Conservation (phyloP, 1,140 invertebrate genomes). For the Vanessa tameamea region DNA sequence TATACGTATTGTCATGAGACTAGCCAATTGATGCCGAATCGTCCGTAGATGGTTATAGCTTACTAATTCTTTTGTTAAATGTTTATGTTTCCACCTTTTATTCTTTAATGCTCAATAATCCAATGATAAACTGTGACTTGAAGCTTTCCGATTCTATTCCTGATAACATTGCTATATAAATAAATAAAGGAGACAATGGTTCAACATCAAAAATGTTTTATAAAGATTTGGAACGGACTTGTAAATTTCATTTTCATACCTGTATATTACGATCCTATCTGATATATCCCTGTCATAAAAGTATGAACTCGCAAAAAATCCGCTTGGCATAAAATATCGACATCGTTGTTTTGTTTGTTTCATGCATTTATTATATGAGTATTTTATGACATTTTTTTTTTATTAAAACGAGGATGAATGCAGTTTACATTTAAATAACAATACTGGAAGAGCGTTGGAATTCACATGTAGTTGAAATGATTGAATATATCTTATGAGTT, state of each 20-base stretch:
- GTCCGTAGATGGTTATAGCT: too few relatives aligned
- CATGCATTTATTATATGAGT: constrained; percentile 15
- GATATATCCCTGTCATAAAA: constrained; percentile 25
- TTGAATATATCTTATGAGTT: too few relatives aligned
- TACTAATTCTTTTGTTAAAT: too few relatives aligned
- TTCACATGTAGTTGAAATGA: not conserved
- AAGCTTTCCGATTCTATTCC: too few relatives aligned
- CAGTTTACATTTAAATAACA: constrained; percentile 3
- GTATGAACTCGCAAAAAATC: constrained; percentile 24
- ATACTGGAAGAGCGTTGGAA: not conserved
- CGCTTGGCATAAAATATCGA: not conserved
- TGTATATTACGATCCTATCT: constrained; percentile 24
- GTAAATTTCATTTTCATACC: constrained; percentile 26
- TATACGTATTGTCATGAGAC: too few relatives aligned
- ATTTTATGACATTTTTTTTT: not conserved
- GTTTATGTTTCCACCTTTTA: too few relatives aligned
- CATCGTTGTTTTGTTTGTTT: constrained; percentile 13
- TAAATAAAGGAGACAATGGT: not conserved
- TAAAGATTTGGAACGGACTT: constrained; percentile 2
- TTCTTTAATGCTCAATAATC: too few relatives aligned
- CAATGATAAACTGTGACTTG: too few relatives aligned
- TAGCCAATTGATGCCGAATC: too few relatives aligned
- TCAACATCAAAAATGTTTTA: not conserved
- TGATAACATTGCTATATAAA: not conserved
- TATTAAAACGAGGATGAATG: not conserved